Conservation (phyloP, 2,797 vertebrate species). For the Xerus rutilus region DNA sequence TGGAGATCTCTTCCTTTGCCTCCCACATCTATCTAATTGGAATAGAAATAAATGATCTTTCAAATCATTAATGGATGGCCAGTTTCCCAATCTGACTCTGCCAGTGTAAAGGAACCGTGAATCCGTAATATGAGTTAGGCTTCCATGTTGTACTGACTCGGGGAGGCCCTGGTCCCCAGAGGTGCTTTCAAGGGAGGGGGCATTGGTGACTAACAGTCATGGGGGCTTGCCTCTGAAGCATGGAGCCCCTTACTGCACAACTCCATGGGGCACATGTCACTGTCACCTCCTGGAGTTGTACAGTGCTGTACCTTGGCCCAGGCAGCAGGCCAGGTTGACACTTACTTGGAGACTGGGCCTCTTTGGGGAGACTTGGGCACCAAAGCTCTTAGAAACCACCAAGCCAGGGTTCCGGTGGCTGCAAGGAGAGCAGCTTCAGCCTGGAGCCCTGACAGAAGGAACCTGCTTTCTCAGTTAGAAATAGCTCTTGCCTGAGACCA, state of each 20-base stretch:
- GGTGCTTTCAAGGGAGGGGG: neutral
- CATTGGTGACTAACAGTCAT: neutral
- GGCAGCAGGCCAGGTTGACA: no score
- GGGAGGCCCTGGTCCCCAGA: neutral
- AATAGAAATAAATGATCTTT: neutral
- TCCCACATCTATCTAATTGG: neutral
- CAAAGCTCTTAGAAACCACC: neutral
- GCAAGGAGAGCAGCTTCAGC: neutral
- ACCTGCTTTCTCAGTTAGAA: neutral
- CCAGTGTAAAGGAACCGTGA: neutral
- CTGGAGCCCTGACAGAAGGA: neutral
- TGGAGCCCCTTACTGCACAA: neutral
- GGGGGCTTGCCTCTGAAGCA: neutral
- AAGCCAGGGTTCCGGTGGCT: neutral
- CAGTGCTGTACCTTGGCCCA: fast-evolving
- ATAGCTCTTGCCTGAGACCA: neutral
- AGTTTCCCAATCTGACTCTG: neutral
- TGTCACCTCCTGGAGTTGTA: neutral
- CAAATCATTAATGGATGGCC: neutral
- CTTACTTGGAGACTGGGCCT: neutral
- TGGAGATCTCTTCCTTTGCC: neutral
- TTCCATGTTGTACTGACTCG: fast-evolving
- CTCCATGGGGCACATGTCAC: neutral
- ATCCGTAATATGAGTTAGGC: neutral
- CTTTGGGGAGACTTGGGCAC: fast-evolving